phyloP scores from a whole-genome alignment of 2,888 invertebrate species.

The Pandemis cinnamomeana region DNA sequence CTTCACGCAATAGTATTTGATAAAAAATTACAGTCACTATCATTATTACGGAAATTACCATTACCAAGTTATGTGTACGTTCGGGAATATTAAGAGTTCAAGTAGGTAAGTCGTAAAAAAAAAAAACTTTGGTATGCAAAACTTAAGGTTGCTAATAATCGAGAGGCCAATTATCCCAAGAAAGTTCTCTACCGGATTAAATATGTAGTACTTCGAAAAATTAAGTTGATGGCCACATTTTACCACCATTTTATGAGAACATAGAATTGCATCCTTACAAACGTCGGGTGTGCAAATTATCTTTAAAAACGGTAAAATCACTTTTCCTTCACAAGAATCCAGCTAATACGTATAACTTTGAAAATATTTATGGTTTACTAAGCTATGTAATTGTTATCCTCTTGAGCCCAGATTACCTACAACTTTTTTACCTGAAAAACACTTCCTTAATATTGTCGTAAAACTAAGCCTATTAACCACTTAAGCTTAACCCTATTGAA shows the following conservation, averaged over 20 bases:
- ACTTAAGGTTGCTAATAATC: neutral
- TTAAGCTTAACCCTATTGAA: neutral
- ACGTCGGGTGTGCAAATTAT: no score
- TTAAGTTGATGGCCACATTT: no score
- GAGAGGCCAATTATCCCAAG: neutral
- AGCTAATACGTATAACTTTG: no score
- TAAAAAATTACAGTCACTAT: neutral
- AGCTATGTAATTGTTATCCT: neutral
- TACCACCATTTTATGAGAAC: no score
- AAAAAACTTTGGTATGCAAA: neutral
- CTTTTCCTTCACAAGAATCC: no score
- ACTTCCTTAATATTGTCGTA: neutral
- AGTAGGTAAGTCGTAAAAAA: neutral
- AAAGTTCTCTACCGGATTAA: neutral
- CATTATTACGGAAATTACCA: neutral
- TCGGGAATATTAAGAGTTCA: no score
- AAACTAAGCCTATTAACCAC: neutral
- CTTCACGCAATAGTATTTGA: slow-evolving; percentile 19
- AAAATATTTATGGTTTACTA: no score
- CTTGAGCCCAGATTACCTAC: neutral
- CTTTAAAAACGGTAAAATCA: no score
- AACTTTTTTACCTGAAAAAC: neutral
- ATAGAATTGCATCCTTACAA: no score
- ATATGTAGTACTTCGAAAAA: no score
- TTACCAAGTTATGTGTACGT: neutral